These are phyloP conservation scores for Manis javanica DNA, from an alignment of 2,797 vertebrate species.

Conservation along the genomic window DNA sequence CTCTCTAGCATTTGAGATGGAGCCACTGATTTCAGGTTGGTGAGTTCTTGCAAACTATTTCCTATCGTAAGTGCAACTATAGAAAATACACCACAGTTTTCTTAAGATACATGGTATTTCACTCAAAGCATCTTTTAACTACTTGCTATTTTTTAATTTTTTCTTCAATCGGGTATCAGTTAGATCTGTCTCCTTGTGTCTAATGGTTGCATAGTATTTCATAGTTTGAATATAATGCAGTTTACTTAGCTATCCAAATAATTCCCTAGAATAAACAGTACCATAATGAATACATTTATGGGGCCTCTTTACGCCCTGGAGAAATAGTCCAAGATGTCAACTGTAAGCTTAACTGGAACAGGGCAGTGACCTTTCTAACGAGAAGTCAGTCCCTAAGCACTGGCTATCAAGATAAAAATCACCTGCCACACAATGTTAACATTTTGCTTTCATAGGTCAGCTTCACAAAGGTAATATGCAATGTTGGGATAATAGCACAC, in stretches of 20 bases:
- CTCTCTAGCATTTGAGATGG: neutral
- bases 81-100: neutral
- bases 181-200: neutral
- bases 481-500: neutral
- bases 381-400: neutral
- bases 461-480: neutral
- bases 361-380: conserved; percentile 4
- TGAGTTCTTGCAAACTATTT: neutral
- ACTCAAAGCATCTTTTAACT: neutral
- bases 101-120: neutral
- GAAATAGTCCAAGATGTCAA: neutral
- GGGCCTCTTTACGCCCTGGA: neutral
- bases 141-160: neutral
- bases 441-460: conserved; percentile 25
- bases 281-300: neutral
- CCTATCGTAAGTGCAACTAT: neutral
- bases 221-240: neutral
- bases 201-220: neutral
- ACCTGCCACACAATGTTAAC: conserved; percentile 39
- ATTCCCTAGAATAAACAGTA: neutral
- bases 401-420: conserved; percentile 50
- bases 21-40: neutral
- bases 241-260: neutral
- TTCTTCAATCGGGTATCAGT: neutral
- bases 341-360: neutral